Base-by-base conservation (phyloP, 2,113 vertebrate species). In the Geococcyx californianus region DNA sequence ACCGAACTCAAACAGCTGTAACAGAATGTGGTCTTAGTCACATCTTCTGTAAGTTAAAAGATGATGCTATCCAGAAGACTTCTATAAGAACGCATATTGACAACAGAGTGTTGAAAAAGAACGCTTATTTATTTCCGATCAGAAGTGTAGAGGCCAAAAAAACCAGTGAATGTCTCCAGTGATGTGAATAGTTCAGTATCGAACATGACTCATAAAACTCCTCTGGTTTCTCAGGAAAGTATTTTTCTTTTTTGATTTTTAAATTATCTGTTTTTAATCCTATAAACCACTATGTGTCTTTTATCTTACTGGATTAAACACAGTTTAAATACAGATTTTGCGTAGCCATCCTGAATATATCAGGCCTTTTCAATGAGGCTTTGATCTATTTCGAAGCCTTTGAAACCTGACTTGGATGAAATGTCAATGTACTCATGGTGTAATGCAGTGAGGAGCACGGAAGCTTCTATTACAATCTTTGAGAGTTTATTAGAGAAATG, bases 331-430 rank as follows among this genome's bases (percentile, higher is more conserved):
- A 80, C 42, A 80, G 79, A 83, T 88, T 94, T 94, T 84, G 72
- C 88, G 67, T 67, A 85, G 52, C 56, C 0, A 11, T 77, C 59
- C 59, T 91, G 88, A 94, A 93, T 87, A 74, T 81, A 81, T 90
- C 79, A 83, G 73, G 36, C 29, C 16, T 77, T 85, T 91, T 93
- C 64, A 49, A 55, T 67, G 59, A 86, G 14, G n/a, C 76, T 96
- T 95, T 96, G 79, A 93, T 94, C 63, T 96, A 29, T 70, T 94
- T 80, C 84, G 83, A 92, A 88, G 55, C 20, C 79, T 95, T 83
- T 94, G 85, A 97, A 95, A 93, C 55, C 42, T 81, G 69, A 63
- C 55, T 90, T 90, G 88, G 90, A 77, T 90, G 72, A 94, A 95
- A 95, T 89, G 86, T 92, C 92, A 92, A 88, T 88, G 82, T 95